Conservation (phyloP, 1,140 invertebrate genomes). For the Wasmannia auropunctata region DNA sequence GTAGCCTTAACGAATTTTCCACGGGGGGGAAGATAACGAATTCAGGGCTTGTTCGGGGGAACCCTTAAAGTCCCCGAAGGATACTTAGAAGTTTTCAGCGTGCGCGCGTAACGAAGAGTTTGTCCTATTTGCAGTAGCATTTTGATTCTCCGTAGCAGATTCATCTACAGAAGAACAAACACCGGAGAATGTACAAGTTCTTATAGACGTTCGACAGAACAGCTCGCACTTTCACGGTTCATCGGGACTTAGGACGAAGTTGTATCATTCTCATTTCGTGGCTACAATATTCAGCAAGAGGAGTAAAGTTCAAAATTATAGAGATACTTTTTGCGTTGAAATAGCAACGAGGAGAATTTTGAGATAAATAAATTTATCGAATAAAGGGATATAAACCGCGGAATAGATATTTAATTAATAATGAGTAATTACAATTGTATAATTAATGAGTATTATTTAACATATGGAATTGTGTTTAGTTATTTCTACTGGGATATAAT, state of each 20-base stretch:
- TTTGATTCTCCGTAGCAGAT: conserved; percentile 42
- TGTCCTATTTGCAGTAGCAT: conserved; percentile 41
- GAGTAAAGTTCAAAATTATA: neutral
- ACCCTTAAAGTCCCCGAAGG: conserved; percentile 41
- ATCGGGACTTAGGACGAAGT: neutral
- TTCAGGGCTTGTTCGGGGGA: conserved; percentile 12
- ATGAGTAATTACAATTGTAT: neutral
- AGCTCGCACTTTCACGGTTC: neutral
- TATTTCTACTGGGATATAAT: neutral
- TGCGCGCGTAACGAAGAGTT: conserved; percentile 15
- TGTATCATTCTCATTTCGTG: neutral
- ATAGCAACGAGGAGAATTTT: neutral
- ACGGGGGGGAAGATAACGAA: conserved; percentile 42
- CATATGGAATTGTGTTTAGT: neutral
- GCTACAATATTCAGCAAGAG: neutral
- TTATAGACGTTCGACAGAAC: neutral
- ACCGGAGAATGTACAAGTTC: neutral
- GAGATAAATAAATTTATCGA: neutral
- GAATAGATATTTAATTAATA: conserved; percentile 10
- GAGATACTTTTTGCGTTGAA: neutral
- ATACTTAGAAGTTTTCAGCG: conserved; percentile 35
- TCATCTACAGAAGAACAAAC: conserved; percentile 31
- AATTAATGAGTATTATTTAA: neutral
- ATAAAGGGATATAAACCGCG: neutral
- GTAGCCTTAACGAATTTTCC: conserved; percentile 53